Percentiles rank a stretch among this genome's conserved stretches.
Evolutionary conservation across 2,113 vertebrate genomes (phyloP).

Genomic region (Trachemys scripta): DNA sequence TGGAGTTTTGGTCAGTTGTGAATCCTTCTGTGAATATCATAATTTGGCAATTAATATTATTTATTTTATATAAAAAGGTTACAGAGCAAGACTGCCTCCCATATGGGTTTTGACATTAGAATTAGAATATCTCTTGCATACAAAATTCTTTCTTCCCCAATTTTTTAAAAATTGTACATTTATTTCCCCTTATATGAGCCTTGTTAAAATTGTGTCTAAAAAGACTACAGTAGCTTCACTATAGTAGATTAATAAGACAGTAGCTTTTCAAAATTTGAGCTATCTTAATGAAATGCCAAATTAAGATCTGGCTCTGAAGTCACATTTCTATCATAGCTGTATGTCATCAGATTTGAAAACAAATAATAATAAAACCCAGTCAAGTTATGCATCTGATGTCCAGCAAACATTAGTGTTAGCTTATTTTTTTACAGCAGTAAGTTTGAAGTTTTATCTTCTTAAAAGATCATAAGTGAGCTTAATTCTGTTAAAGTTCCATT

Average conservation of each 20-base stretch:
- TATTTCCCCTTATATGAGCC: neutral
- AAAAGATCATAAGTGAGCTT: constrained; percentile 20
- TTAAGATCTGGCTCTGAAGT: neutral
- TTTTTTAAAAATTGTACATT: neutral
- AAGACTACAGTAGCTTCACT: neutral
- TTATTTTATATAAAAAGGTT: neutral
- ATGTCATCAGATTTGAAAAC: constrained; percentile 1
- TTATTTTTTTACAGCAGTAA: constrained; percentile 5
- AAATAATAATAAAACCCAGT: neutral
- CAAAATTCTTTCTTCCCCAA: neutral
- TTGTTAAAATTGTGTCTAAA: neutral
- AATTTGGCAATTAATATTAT: neutral
- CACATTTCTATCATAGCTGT: neutral
- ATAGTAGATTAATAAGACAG: neutral
- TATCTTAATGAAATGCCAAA: neutral
- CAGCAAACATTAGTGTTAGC: constrained; percentile 14
- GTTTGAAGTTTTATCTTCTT: neutral
- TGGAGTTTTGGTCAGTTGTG: neutral
- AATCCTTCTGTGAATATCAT: neutral
- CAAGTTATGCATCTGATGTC: neutral
- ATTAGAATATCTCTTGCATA: neutral
- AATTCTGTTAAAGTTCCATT: constrained; percentile 49
- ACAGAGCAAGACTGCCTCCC: neutral
- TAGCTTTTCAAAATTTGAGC: neutral
- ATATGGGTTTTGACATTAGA: neutral